These are phyloP conservation scores for Darevskia mixta DNA, from an alignment of 2,797 vertebrate genomes.

Conservation along the genomic window DNA sequence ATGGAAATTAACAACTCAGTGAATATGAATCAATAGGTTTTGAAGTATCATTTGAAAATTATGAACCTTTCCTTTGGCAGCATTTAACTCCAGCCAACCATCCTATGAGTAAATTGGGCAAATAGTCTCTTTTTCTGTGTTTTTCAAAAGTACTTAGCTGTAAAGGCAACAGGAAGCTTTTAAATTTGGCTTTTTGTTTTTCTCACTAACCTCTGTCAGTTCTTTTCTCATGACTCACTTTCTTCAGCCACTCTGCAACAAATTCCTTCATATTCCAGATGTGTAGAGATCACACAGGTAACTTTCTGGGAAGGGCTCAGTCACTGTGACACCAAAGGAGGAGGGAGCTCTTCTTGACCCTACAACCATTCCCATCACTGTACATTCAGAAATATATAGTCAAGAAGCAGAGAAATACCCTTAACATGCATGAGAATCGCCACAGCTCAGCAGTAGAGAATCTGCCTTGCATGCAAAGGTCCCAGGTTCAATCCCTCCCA, in stretches of 20 bases:
- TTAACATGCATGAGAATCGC: neutral
- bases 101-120: neutral
- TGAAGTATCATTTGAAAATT: neutral
- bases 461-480: no score
- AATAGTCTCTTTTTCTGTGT: neutral
- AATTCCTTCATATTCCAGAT: neutral
- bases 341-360: neutral
- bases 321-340: neutral
- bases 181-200: constrained; percentile 1
- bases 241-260: neutral
- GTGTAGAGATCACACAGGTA: neutral
- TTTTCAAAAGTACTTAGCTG: neutral
- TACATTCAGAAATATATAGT: neutral
- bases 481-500: no score
- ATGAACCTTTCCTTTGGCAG: neutral
- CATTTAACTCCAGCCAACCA: neutral
- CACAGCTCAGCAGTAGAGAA: neutral
- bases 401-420: neutral
- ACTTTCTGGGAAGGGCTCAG: neutral
- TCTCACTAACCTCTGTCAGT: neutral
- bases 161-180: neutral
- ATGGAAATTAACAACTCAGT: neutral
- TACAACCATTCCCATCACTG: neutral
- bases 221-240: neutral
- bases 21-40: neutral